These are phyloP conservation scores for Chromobotia macracanthus DNA, from an alignment of 2,797 vertebrate genomes.

Conservation along the genomic window DNA sequence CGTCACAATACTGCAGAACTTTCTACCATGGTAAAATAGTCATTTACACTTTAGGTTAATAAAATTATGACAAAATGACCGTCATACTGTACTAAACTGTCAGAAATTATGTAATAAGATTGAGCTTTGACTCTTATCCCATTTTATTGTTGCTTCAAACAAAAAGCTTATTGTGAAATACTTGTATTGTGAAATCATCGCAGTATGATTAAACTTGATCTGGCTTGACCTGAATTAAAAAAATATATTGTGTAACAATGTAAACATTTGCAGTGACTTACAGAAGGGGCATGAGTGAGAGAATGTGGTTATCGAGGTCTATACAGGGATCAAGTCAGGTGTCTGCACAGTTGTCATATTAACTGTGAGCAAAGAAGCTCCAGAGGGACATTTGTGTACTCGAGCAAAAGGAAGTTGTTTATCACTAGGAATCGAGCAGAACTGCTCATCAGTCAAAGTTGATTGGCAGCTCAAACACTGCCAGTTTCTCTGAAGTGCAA, in stretches of 20 bases:
- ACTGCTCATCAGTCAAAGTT: constrained; percentile 31
- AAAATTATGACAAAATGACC: background rate
- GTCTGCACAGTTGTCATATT: constrained; percentile 29
- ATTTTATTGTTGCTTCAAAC: constrained; percentile 7
- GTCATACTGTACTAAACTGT: background rate
- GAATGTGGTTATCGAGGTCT: constrained; percentile 18
- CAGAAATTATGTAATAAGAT: background rate
- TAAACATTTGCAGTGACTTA: background rate
- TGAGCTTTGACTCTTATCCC: background rate
- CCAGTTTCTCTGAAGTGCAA: constrained; percentile 31
- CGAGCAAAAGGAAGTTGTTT: constrained; percentile 27
- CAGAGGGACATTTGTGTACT: constrained; percentile 17
- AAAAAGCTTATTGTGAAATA: background rate
- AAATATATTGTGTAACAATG: background rate
- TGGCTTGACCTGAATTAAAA: background rate
- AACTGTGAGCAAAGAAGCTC: constrained; percentile 29
- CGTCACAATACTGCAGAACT: constrained; percentile 12
- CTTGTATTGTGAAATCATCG: constrained; percentile 17
- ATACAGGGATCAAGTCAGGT: constrained; percentile 20
- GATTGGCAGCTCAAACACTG: constrained; percentile 40
- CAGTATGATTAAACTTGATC: constrained; percentile 6
- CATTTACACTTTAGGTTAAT: background rate
- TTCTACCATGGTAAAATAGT: background rate
- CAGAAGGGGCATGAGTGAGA: background rate
- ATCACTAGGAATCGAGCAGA: constrained; percentile 19